phyloP scores from a whole-genome alignment of 2,113 vertebrate genomes.

The Bungarus multicinctus region DNA sequence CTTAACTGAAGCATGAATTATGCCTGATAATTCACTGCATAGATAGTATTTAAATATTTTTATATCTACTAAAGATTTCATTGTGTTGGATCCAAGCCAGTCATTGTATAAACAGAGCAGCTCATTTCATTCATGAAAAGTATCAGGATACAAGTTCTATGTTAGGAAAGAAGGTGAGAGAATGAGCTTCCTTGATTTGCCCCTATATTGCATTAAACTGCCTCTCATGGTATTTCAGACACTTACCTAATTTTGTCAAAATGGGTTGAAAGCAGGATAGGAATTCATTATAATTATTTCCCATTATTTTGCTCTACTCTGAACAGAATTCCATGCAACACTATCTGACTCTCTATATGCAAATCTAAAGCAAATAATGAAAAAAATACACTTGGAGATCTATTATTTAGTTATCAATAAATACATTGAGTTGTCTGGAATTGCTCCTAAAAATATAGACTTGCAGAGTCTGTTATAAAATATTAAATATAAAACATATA shows the following conservation, averaged over 20 bases:
- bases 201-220: background rate
- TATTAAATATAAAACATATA: background rate
- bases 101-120: background rate
- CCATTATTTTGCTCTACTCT: background rate
- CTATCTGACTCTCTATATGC: background rate
- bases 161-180: background rate
- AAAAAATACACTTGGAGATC: background rate
- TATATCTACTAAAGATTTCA: background rate
- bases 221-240: background rate
- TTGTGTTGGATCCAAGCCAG: background rate
- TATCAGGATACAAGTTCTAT: background rate
- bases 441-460: background rate
- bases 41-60: background rate
- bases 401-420: background rate
- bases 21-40: background rate
- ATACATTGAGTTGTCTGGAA: background rate
- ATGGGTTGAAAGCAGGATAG: background rate
- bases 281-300: background rate
- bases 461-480: background rate
- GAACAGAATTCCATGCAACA: background rate
- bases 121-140: background rate
- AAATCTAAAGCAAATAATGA: background rate
- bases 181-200: background rate
- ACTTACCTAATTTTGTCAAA: background rate
- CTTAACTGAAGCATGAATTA: background rate